Percentiles rank a stretch among this genome's conserved stretches.
phyloP scores from a whole-genome alignment of 2,888 invertebrate genomes.

The Chalcosyrphus nemorum region DNA sequence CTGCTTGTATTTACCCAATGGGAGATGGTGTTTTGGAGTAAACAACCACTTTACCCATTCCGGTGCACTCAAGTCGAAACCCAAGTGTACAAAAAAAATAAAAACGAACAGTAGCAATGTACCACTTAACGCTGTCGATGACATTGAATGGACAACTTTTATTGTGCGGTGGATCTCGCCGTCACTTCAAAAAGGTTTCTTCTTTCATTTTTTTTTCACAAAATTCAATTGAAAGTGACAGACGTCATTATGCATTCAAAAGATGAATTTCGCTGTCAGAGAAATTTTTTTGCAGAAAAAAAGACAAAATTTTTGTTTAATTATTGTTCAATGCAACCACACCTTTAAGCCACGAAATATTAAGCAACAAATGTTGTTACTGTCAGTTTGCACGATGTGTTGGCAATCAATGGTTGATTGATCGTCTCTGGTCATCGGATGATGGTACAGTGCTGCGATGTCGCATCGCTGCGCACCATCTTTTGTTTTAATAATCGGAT shows the following conservation, averaged over 20 bases:
- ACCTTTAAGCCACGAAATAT: neutral
- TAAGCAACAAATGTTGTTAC: neutral
- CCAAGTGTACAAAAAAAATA: slow-evolving; percentile 27
- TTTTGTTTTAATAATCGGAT: slow-evolving; percentile 45
- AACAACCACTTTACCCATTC: slow-evolving; percentile 4
- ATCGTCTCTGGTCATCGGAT: neutral
- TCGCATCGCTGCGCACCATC: neutral
- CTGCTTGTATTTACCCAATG: neutral
- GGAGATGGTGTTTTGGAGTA: neutral
- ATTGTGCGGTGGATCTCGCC: neutral
- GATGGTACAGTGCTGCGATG: slow-evolving; percentile 9
- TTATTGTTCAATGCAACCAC: neutral
- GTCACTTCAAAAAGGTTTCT: neutral
- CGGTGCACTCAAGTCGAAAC: slow-evolving; percentile 2
- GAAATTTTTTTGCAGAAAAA: neutral
- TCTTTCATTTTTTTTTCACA: neutral
- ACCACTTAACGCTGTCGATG: slow-evolving; percentile 27
- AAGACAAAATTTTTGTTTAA: neutral
- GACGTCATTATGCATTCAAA: neutral
- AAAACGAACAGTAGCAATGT: slow-evolving; percentile 28
- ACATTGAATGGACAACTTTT: slow-evolving; percentile 42
- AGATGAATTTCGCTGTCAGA: neutral
- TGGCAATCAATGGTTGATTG: neutral
- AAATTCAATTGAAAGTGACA: neutral
- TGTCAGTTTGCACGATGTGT: neutral